These are phyloP conservation scores for Etheostoma perlongum DNA, from an alignment of 2,797 vertebrate genomes.

Conservation along the genomic window DNA sequence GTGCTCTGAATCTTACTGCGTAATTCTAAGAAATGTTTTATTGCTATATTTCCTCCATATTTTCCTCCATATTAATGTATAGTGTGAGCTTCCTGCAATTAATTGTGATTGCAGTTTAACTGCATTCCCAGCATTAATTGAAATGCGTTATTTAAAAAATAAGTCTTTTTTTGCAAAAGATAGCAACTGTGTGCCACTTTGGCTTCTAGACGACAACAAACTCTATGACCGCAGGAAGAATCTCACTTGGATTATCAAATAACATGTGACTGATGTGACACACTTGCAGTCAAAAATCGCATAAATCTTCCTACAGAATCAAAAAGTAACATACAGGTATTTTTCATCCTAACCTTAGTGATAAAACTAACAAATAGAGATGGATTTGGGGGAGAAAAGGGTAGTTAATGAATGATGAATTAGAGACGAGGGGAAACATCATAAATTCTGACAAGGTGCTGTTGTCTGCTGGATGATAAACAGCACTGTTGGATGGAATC, in stretches of 20 bases:
- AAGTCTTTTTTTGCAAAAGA: constrained; percentile 28
- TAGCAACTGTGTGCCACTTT: constrained; percentile 24
- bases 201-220: constrained; percentile 42
- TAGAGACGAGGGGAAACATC: constrained; percentile 82
- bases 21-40: constrained; percentile 38
- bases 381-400: constrained; percentile 72
- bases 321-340: constrained; percentile 69
- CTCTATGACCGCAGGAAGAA: constrained; percentile 36
- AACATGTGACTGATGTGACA: constrained; percentile 73
- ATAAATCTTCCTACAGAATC: constrained; percentile 66
- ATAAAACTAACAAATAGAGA: constrained; percentile 82
- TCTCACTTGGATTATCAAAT: constrained; percentile 68
- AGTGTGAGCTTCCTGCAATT: constrained; percentile 33
- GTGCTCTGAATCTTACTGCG: constrained; percentile 34
- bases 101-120: constrained; percentile 46
- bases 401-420: constrained; percentile 88
- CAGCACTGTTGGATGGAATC: constrained; percentile 80
- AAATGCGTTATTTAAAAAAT: constrained; percentile 49
- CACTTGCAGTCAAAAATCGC: constrained; percentile 67
- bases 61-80: constrained; percentile 41
- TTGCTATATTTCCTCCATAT: constrained; percentile 37
- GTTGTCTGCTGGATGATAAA: constrained; percentile 86
- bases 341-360: constrained; percentile 76
- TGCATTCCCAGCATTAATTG: constrained; percentile 41
- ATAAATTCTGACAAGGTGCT: constrained; percentile 84